Evolutionary conservation across 2,888 invertebrate genomes (phyloP).

Genomic region (Quadroppia sp.): DNA sequence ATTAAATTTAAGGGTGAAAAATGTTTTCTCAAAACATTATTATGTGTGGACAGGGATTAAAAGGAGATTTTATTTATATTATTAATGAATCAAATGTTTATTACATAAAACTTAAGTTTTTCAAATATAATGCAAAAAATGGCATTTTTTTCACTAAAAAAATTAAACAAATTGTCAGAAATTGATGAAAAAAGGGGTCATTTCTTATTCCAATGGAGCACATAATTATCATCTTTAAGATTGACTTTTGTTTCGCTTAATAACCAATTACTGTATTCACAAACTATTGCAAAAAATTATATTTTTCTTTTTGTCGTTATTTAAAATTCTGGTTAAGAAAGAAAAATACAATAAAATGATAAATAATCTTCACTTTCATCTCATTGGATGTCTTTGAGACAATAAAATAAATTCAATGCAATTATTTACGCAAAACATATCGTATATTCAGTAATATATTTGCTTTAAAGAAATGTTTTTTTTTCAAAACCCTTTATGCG

Average conservation of each 20-base stretch:
- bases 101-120: no score
- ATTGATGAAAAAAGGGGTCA: background rate
- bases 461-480: no score
- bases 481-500: no score
- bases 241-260: background rate
- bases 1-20: background rate
- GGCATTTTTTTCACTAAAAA: no score
- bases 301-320: no score
- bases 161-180: background rate
- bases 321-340: background rate
- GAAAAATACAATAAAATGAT: background rate
- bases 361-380: background rate
- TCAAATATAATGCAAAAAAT: no score
- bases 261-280: background rate
- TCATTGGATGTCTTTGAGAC: background rate
- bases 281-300: no score
- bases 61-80: no score
- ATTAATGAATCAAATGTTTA: no score
- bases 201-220: background rate
- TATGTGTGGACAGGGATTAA: no score
- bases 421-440: constrained; percentile 26
- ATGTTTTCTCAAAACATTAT: background rate
- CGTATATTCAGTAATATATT: no score
- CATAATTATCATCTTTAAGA: background rate
- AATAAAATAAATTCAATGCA: constrained; percentile 10